Base-by-base conservation (phyloP, 1,140 invertebrate species). In the Tenebrio molitor region DNA sequence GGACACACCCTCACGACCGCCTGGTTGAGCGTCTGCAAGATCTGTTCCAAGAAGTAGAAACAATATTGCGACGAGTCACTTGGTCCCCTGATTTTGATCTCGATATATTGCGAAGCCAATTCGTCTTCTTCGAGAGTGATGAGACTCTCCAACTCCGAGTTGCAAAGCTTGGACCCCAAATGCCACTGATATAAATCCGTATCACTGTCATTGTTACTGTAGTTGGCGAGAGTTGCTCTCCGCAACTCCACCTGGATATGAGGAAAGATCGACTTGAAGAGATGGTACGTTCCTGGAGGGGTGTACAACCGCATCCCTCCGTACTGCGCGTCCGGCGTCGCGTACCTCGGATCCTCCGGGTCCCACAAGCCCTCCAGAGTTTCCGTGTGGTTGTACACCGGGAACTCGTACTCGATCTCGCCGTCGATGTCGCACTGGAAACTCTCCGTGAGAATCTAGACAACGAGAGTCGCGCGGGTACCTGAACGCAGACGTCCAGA, bases 161-260 rank as follows among this genome's bases (percentile, higher is more conserved):
- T 89, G 77, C 89, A 92, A 63, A 93, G 86, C 82, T 94, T 94
- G n/a, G 91, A 92, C 10, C 92, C 93, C 63, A 90, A 85, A 81
- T 88, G 89, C 93, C 93, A 95, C 80, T 95, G 93, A 75, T 92
- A 91, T 7, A 95, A 83, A 82, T 95, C 92, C 34, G 86, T 87
- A 64, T 87, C 86, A 44, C 84, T 84, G 76, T 91, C 92, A 86
- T 83, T 75, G 62, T 77, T 79, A 15, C 71, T 74, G 14, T 77
- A 89, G 76, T 84, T 81, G 63, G 86, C 84, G 2, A 85, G 83
- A 29, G 86, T 84, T 78, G 85, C 86, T 62, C 87, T 80, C 65
- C 92, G 83, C 44, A 95, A 81, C 76, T 91, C 87, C n/a, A 91
- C 87, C 83, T 91, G 92, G 62, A 93, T 85, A 78, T 92, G 86